Evolutionary conservation across 2,797 vertebrate species (phyloP).

Genomic region (Sebastes iracundus): DNA sequence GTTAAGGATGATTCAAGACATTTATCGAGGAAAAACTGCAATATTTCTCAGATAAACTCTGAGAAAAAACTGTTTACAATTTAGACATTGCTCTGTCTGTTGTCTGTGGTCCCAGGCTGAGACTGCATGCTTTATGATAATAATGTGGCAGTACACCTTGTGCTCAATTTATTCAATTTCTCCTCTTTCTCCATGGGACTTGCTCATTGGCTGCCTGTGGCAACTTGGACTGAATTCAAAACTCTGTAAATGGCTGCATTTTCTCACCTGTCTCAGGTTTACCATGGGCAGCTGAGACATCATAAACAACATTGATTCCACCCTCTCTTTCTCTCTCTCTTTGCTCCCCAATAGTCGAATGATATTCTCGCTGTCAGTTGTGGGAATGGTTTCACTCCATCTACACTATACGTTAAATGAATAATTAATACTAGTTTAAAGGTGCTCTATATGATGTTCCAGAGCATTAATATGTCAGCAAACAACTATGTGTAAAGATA

Average conservation of each 20-base stretch:
- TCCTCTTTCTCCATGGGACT: not conserved
- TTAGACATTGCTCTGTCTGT: not conserved
- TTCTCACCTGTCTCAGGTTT: not conserved
- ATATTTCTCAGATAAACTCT: too few relatives aligned
- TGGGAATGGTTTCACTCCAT: not conserved
- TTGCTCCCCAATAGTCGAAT: not conserved
- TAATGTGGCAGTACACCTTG: not conserved
- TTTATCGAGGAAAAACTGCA: too few relatives aligned
- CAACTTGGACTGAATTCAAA: slow-evolving; percentile 17
- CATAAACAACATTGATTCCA: not conserved
- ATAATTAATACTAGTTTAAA: not conserved
- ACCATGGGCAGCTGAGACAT: slow-evolving; percentile 27
- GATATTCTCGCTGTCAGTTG: not conserved
- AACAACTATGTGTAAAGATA: too few relatives aligned
- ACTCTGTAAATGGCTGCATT: slow-evolving; percentile 14
- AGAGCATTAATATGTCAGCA: too few relatives aligned
- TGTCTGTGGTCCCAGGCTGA: not conserved
- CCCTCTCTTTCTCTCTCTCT: not conserved
- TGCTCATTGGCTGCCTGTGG: not conserved
- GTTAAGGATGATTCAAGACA: too few relatives aligned
- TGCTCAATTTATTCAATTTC: not conserved
- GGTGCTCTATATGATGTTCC: too few relatives aligned
- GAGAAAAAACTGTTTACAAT: not conserved
- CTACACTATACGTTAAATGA: not conserved
- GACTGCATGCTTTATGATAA: not conserved